A percentile compares a stretch with the other conserved stretches of the same genome.
Evolutionary conservation across 2,113 vertebrate genomes (phyloP).

Genomic region (Atractosteus spatula): DNA sequence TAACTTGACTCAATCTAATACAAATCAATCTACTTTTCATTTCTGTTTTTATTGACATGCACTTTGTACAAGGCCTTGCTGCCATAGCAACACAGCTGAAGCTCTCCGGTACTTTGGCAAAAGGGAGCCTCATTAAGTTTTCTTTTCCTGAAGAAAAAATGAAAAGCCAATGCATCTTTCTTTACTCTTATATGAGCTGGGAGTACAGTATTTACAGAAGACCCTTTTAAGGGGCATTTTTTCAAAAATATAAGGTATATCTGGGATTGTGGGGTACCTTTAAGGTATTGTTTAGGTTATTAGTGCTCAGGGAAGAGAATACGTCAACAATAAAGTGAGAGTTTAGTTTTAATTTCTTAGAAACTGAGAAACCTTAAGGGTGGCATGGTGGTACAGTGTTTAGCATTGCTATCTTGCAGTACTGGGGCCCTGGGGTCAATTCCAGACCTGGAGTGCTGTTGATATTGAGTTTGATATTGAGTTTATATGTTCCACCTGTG

Average conservation of each 20-base stretch:
- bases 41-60: not conserved
- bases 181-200: not conserved
- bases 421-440: too few species aligned
- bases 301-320: too few species aligned
- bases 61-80: slow-evolving; percentile 13
- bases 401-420: too few species aligned
- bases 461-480: too few species aligned
- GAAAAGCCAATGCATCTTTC: not conserved
- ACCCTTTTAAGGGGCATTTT: not conserved
- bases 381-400: too few species aligned
- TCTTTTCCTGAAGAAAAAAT: not conserved
- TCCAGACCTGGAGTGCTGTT: too few species aligned
- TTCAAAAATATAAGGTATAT: not conserved
- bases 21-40: not conserved
- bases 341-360: too few species aligned
- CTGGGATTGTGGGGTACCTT: not conserved
- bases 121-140: not conserved
- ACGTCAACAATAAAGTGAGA: too few species aligned
- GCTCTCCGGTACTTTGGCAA: slow-evolving; percentile 7
- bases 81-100: slow-evolving; percentile 23
- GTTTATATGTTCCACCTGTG: too few species aligned
- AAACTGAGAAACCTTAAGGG: too few species aligned
- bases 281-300: too few species aligned
- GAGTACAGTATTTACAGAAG: not conserved
- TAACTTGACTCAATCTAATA: not conserved